Evolutionary conservation across 2,888 invertebrate genomes (phyloP).

Genomic region (Rhogogaster chlorosoma): DNA sequence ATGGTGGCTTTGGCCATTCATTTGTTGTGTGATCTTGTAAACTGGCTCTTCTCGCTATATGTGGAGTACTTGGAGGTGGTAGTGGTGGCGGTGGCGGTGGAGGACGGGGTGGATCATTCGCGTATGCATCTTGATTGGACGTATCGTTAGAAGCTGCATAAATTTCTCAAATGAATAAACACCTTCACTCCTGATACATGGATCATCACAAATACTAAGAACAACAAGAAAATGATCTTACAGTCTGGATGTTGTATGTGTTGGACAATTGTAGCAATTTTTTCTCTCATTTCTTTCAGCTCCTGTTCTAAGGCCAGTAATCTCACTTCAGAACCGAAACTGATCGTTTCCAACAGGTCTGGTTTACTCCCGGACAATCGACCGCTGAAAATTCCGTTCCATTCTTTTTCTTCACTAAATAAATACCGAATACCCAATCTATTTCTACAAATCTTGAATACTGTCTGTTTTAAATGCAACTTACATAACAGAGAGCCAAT

Average conservation of each 20-base stretch:
- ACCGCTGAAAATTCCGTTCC: constrained; percentile 59
- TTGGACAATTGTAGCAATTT: constrained; percentile 74
- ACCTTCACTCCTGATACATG: neutral
- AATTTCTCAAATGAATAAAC: neutral
- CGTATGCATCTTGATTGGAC: constrained; percentile 57
- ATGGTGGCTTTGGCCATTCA: constrained; percentile 67
- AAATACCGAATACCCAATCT: neutral
- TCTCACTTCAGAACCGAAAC: constrained; percentile 75
- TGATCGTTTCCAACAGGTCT: constrained; percentile 75
- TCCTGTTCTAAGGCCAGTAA: constrained; percentile 75
- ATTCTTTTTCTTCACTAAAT: neutral
- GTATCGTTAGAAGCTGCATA: constrained; percentile 4
- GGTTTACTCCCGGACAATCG: constrained; percentile 73
- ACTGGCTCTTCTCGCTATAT: constrained; percentile 75
- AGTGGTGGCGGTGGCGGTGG: constrained; percentile 73
- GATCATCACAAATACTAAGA: neutral
- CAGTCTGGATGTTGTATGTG: constrained; percentile 68
- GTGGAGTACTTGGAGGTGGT: constrained; percentile 73
- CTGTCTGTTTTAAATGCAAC: neutral
- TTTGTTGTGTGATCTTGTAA: constrained; percentile 74
- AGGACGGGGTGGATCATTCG: constrained; percentile 54
- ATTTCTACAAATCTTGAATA: neutral
- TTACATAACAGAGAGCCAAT: neutral
- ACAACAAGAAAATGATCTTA: constrained; percentile 54
- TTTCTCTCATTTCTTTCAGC: constrained; percentile 74